Conservation (phyloP, 2,113 vertebrate species). For the Camelus dromedarius region DNA sequence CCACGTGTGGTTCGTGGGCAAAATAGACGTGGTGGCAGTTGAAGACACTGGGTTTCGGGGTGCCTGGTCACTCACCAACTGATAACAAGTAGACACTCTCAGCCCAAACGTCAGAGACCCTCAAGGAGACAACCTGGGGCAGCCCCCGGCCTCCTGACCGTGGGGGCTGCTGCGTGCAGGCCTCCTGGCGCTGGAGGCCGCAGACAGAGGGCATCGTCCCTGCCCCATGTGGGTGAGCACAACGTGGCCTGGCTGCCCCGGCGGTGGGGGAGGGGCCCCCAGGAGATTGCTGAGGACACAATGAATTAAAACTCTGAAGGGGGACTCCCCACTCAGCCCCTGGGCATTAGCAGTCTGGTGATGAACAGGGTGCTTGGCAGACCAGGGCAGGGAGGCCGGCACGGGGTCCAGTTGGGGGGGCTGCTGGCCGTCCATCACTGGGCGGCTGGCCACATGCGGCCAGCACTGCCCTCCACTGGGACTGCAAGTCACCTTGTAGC, state of each 20-base stretch:
- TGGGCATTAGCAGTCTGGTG: slow-evolving; percentile 96
- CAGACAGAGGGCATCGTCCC: accelerated
- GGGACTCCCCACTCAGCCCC: slow-evolving; percentile 90
- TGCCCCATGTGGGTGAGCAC: not conserved
- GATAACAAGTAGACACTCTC: not conserved
- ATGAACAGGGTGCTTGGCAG: slow-evolving; percentile 94
- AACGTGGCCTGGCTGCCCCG: too few relatives aligned
- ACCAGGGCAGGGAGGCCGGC: slow-evolving; percentile 93
- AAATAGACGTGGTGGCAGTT: accelerated
- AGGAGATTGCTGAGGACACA: too few relatives aligned
- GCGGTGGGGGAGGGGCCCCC: not conserved
- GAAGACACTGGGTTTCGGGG: accelerated
- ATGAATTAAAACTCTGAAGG: slow-evolving; percentile 91
- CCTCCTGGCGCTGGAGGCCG: accelerated
- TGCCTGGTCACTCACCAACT: not conserved
- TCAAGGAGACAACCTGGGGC: not conserved
- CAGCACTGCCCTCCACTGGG: slow-evolving; percentile 63
- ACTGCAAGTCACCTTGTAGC: slow-evolving; percentile 91
- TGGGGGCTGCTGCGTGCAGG: not conserved
- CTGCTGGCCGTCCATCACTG: slow-evolving; percentile 89
- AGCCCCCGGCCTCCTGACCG: not conserved
- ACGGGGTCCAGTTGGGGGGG: slow-evolving; percentile 90
- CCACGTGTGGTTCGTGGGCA: accelerated
- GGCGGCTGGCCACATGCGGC: slow-evolving; percentile 84
- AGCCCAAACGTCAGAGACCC: not conserved